Evolutionary conservation across 1,140 invertebrate species (phyloP), one percentile per base, ranked within the genome.

Genomic region (Dufourea novaeangliae): DNA sequence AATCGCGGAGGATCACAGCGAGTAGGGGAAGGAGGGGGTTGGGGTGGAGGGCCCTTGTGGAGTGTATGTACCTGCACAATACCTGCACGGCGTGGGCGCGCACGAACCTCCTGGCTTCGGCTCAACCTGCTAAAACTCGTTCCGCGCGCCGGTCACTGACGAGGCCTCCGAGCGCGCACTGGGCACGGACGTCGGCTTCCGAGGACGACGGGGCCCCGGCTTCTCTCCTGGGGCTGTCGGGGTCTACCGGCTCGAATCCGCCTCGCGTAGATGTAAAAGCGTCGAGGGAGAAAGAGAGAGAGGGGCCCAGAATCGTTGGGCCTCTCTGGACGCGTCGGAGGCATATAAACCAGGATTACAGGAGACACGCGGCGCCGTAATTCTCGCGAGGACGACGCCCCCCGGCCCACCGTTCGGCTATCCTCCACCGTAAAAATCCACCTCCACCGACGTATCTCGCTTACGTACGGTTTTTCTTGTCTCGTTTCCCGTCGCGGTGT

Each of bases 261-360:
- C 67, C 52, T n/a, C 37, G 39, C 46, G 66, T 46, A 12, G 59
- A 79, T 56, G 80, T 82, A 85, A 77, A 78, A 83, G 77, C 56
- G 81, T 61, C 22, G 34, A 63, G 37, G 61, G n/a, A n/a, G n/a
- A n/a, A n/a, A n/a, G n/a, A n/a, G n/a, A n/a, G n/a, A n/a, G n/a
- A n/a, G n/a, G 73, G 69, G 73, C 54, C 59, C 62, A 62, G 64
- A 73, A 73, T 63, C 64, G 56, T n/a, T 52, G 57, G 78, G 68
- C 46, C 50, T 34, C 66, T n/a, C n/a, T n/a, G 50, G 29, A 57
- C 67, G 59, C 41, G 54, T 70, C 67, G 56, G 75, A 75, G 81
- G 80, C 87, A 76, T 90, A 90, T 90, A 90, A 90, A 90, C 88
- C 88, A 90, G 89, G 89, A 90, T 90, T 90, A 90, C 87, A 57